Evolutionary conservation across 2,797 vertebrate species (phyloP).

Genomic region (Yasuhikotakia modesta): DNA sequence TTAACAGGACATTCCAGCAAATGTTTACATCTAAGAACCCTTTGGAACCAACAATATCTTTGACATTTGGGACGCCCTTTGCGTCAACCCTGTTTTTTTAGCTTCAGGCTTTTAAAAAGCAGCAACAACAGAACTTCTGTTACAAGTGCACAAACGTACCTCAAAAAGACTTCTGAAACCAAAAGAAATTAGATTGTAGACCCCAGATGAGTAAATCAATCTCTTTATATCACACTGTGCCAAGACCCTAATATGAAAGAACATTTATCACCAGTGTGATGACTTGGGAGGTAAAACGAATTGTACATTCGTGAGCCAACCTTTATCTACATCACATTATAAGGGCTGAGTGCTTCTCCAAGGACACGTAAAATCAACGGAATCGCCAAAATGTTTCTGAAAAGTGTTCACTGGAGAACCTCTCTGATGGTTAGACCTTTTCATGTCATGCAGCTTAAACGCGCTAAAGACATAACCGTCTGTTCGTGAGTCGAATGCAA

Average conservation of each 20-base stretch:
- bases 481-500: conserved; percentile 4
- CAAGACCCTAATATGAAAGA: conserved; percentile 41
- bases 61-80: not conserved
- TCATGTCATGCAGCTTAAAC: conserved; percentile 40
- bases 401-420: conserved; percentile 36
- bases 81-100: not conserved
- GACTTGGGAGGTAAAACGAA: conserved; percentile 50
- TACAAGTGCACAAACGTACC: conserved; percentile 5
- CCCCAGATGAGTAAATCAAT: conserved; percentile 42
- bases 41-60: conserved; percentile 1
- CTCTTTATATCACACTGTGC: conserved; percentile 27
- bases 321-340: conserved; percentile 54
- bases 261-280: conserved; percentile 39
- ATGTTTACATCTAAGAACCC: not conserved
- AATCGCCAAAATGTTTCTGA: conserved; percentile 46
- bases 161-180: conserved; percentile 4
- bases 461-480: conserved; percentile 45
- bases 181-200: conserved; percentile 8
- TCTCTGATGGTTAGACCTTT: conserved; percentile 41
- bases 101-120: not conserved
- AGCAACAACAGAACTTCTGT: not conserved
- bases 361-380: conserved; percentile 52
- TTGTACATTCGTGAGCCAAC: conserved; percentile 47
- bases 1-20: not conserved
- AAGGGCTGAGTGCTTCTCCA: conserved; percentile 47